Conservation (phyloP, 2,113 vertebrate species). For the Tenebrosternarchus preto region DNA sequence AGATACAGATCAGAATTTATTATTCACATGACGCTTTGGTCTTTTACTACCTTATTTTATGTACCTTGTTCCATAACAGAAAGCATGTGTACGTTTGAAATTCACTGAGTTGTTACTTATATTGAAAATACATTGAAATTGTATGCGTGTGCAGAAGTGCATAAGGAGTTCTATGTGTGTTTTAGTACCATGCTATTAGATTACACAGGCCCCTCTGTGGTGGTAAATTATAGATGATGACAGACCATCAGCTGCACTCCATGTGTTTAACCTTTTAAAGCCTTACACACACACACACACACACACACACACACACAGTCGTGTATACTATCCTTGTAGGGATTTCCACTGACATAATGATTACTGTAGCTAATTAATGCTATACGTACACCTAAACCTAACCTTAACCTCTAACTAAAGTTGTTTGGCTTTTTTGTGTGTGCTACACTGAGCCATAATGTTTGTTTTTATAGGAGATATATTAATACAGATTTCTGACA, state of each 20-base stretch:
- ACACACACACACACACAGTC: background rate
- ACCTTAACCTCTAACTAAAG: background rate
- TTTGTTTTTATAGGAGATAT: constrained; percentile 79
- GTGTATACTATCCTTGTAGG: no score
- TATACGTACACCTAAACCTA: background rate
- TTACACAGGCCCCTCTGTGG: constrained; percentile 38
- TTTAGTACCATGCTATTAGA: constrained; percentile 47
- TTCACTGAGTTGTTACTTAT: no score
- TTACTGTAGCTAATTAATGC: no score
- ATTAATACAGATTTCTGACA: constrained; percentile 86
- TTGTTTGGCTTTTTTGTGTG: background rate
- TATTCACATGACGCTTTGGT: constrained; percentile 17
- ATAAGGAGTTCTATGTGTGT: constrained; percentile 2
- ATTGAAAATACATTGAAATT: no score
- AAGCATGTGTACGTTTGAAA: no score
- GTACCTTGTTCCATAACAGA: no score
- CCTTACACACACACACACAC: constrained; percentile 16
- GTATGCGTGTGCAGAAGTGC: background rate
- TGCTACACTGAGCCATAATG: background rate
- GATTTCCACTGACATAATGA: no score
- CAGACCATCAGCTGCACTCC: constrained; percentile 51
- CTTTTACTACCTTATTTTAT: constrained; percentile 4
- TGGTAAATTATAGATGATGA: constrained; percentile 66
- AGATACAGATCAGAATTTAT: constrained; percentile 1
- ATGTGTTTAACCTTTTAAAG: constrained; percentile 55